Evolutionary conservation across 2,797 vertebrate species (phyloP).

Genomic region (Schizopygopsis malacanthus): DNA sequence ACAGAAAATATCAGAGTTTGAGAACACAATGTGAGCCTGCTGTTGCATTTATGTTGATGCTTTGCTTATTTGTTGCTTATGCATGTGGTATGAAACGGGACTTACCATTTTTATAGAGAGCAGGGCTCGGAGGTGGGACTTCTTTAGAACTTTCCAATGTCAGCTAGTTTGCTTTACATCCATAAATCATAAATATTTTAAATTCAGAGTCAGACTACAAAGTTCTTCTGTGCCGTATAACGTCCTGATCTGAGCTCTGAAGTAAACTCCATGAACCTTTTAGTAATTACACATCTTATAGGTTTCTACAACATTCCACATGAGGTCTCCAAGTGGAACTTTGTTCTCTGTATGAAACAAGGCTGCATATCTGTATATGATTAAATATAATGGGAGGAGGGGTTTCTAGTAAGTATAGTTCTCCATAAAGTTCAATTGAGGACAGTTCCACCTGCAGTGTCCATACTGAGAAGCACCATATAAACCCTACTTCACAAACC

Average conservation of each 20-base stretch:
- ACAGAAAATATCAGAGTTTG: background rate
- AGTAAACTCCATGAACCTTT: slow-evolving; percentile 5
- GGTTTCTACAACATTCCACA: slow-evolving; percentile 40
- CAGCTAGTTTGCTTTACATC: background rate
- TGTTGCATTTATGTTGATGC: background rate
- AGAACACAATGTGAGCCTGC: background rate
- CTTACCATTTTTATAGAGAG: background rate
- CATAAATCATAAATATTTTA: background rate
- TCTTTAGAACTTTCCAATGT: background rate
- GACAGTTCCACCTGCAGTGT: slow-evolving; percentile 33
- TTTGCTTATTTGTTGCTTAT: background rate
- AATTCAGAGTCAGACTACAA: background rate
- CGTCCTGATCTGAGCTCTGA: background rate
- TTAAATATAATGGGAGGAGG: background rate
- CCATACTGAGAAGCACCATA: slow-evolving; percentile 23
- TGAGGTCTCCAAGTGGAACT: slow-evolving; percentile 29
- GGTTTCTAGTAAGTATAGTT: slow-evolving; percentile 13
- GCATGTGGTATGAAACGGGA: background rate
- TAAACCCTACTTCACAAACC: slow-evolving; percentile 4
- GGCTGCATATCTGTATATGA: slow-evolving; percentile 1
- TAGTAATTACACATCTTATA: slow-evolving; percentile 37
- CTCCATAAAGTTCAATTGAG: slow-evolving; percentile 45
- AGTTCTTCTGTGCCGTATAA: background rate
- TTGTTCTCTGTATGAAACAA: slow-evolving; percentile 27
- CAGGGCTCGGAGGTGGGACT: background rate